Percentiles rank a stretch among this genome's conserved stretches.
These are phyloP conservation scores for Neopipo cinnamomea DNA, from an alignment of 2,113 vertebrate genomes.

Conservation along the genomic window DNA sequence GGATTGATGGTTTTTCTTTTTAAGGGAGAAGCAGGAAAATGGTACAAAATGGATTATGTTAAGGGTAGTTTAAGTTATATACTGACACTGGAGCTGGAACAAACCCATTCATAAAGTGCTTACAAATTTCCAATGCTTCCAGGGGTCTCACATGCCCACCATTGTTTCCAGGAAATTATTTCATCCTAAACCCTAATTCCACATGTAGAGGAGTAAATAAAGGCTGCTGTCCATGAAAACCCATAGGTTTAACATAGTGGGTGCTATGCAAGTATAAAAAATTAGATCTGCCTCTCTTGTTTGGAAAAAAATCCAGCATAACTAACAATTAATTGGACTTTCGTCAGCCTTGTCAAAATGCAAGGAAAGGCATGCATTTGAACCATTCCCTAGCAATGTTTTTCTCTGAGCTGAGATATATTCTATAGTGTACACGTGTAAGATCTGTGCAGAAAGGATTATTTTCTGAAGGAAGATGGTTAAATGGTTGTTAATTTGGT, in stretches of 20 bases:
- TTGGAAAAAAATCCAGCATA: not conserved
- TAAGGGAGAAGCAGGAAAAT: not conserved
- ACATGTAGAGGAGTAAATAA: not conserved
- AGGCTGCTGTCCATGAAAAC: not conserved
- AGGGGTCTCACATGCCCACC: not conserved
- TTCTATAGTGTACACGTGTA: not conserved
- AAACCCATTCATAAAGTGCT: not conserved
- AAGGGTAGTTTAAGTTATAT: not conserved
- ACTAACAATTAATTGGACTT: not conserved
- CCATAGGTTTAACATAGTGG: not conserved
- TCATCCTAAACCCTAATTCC: not conserved
- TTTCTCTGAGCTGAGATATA: not conserved
- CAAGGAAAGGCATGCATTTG: not conserved
- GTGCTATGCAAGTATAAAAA: not conserved
- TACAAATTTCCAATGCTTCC: not conserved
- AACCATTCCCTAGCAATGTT: fast-evolving
- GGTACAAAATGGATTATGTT: not conserved
- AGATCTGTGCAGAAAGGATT: not conserved
- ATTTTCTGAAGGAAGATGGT: not conserved
- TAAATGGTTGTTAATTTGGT: not conserved
- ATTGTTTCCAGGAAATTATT: not conserved
- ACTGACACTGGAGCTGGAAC: not conserved
- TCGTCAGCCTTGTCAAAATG: not conserved
- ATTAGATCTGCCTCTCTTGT: not conserved
- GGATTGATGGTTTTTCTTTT: not conserved